Conservation (phyloP, 2,113 vertebrate genomes). For the Deroptyus accipitrinus region DNA sequence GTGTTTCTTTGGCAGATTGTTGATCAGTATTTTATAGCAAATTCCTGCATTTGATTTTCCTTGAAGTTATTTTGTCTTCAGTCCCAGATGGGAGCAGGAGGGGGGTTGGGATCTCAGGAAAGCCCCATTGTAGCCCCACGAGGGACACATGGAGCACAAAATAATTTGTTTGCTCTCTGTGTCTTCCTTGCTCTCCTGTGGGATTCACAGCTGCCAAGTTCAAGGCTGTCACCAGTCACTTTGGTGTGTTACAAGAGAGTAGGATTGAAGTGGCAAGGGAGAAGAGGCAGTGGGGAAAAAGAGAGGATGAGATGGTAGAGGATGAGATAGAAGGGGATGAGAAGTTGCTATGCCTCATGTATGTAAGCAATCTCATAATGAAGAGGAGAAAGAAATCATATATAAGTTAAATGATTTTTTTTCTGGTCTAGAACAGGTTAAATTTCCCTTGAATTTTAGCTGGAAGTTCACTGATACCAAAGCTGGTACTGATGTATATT, state of each 20-base stretch:
- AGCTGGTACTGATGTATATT: not conserved
- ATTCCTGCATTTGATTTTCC: not conserved
- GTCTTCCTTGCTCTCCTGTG: not conserved
- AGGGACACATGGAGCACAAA: not conserved
- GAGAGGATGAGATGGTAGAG: not conserved
- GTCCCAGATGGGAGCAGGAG: not conserved
- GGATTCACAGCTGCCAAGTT: not conserved
- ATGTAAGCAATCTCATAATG: not conserved
- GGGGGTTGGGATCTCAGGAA: not conserved
- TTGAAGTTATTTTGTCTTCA: not conserved
- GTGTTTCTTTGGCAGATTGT: not conserved
- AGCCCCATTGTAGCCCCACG: accelerated
- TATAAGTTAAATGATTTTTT: not conserved
- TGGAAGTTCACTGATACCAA: not conserved
- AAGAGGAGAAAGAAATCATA: not conserved
- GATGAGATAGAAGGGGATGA: not conserved
- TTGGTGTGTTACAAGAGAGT: not conserved
- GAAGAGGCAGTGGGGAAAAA: not conserved
- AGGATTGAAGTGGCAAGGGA: not conserved
- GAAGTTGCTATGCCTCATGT: not conserved
- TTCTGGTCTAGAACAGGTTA: not conserved
- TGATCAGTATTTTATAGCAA: not conserved
- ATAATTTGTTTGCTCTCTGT: not conserved
- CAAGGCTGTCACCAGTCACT: not conserved
- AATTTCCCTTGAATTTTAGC: not conserved